Evolutionary conservation across 2,797 vertebrate species (phyloP).

Genomic region (Leptatherina wallacei): DNA sequence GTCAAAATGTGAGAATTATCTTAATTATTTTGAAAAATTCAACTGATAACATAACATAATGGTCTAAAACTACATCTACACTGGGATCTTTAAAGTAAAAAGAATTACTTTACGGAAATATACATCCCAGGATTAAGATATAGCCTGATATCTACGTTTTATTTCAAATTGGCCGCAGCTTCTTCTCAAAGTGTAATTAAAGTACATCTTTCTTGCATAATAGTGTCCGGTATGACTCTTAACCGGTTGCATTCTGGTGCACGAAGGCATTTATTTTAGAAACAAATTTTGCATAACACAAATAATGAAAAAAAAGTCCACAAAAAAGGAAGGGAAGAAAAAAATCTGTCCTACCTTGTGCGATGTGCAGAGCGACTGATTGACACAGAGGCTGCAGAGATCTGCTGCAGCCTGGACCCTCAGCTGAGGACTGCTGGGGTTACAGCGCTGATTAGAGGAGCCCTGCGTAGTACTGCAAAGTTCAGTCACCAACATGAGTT

Average conservation of each 20-base stretch:
- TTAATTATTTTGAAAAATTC: neutral
- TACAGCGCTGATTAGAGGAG: neutral
- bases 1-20: neutral
- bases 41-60: neutral
- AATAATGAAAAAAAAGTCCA: neutral
- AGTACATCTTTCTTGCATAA: neutral
- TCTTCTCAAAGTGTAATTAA: neutral
- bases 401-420: conserved; percentile 28
- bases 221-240: too few relatives aligned
- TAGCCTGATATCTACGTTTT: neutral
- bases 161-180: neutral
- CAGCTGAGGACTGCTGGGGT: conserved; percentile 20
- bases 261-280: neutral
- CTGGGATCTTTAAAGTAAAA: neutral
- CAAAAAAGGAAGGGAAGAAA: too few relatives aligned
- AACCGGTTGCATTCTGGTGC: too few relatives aligned
- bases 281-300: neutral
- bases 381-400: neutral
- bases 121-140: neutral
- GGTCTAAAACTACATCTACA: neutral
- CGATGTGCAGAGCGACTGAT: conserved; percentile 12
- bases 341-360: conserved; percentile 41
- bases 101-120: neutral
- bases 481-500: neutral
- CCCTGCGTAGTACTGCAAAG: neutral